Base-by-base conservation (phyloP, 2,113 vertebrate species). In the Octodon degus region DNA sequence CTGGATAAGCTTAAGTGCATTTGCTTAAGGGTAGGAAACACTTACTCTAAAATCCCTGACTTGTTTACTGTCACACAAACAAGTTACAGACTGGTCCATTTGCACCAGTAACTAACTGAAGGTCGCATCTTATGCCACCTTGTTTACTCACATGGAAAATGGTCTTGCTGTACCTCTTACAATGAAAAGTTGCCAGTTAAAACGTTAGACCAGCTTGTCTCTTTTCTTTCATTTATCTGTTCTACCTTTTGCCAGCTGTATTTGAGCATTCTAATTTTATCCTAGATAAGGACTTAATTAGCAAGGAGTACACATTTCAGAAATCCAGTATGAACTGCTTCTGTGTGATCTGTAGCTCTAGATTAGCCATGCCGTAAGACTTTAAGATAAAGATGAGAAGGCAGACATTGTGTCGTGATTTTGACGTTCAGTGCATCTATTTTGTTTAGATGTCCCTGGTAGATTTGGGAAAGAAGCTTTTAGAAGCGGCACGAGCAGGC, bases 391-490 rank as follows among this genome's bases (percentile, higher is more conserved):
- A 72, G 34, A 62, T 17, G 62, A 76, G 55, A 55, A 58, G 40
- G 50, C 7, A 50, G 9, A 70, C 92, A 9, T 91, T 11, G 43
- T 89, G n/a, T 83, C 40, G 53, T 81, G 13, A 40, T 76, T 92
- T 50, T 96, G 43, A 96, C 82, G 34, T 93, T 89, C 76, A 90
- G 32, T 81, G 92, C n/a, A 32, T 89, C 24, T 97, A 58, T 95
- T 97, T 98, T 98, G 74, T 96, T 96, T 98, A 99, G 99, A 99
- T 99, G 99, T 99, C 99, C 98, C 98, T 99, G 98, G 99, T 99
- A 98, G 99, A 99, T 98, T 98, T 99, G 98, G 99, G 99, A 96
- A 99, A 99, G 98, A 99, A 99, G 98, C 99, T 99, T 98, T 98
- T 99, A 98, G 99, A 99, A 98, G 99, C 99, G 80, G 99, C 99